Evolutionary conservation across 2,113 vertebrate species (phyloP).

Genomic region (Apteryx mantelli): DNA sequence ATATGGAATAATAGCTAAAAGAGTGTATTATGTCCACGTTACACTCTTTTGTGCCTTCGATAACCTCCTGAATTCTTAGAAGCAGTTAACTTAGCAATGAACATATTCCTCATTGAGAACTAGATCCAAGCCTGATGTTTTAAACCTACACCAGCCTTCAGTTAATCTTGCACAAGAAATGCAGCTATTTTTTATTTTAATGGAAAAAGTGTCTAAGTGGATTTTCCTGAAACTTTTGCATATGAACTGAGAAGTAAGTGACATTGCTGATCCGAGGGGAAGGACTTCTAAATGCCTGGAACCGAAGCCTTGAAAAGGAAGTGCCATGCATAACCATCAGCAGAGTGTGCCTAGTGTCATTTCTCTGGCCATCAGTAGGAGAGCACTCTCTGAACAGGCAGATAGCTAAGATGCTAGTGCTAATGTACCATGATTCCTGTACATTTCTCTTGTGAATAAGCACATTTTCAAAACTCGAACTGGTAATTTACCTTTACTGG

Average conservation of each 20-base stretch:
- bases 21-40: neutral
- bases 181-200: neutral
- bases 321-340: neutral
- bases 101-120: neutral
- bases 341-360: neutral
- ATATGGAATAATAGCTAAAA: neutral
- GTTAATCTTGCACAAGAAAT: neutral
- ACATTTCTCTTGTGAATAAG: neutral
- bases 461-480: neutral
- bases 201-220: neutral
- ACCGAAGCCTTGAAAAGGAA: neutral
- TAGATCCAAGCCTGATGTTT: neutral
- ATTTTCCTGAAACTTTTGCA: neutral
- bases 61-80: neutral
- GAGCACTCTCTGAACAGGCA: neutral
- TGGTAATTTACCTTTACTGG: neutral
- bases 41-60: neutral
- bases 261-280: neutral
- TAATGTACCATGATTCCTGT: neutral
- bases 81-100: neutral
- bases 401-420: neutral
- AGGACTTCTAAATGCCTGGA: neutral
- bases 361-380: neutral
- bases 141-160: neutral
- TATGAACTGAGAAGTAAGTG: neutral